Base-by-base conservation (phyloP, 2,113 vertebrate genomes). In the Montifringilla adamsi region DNA sequence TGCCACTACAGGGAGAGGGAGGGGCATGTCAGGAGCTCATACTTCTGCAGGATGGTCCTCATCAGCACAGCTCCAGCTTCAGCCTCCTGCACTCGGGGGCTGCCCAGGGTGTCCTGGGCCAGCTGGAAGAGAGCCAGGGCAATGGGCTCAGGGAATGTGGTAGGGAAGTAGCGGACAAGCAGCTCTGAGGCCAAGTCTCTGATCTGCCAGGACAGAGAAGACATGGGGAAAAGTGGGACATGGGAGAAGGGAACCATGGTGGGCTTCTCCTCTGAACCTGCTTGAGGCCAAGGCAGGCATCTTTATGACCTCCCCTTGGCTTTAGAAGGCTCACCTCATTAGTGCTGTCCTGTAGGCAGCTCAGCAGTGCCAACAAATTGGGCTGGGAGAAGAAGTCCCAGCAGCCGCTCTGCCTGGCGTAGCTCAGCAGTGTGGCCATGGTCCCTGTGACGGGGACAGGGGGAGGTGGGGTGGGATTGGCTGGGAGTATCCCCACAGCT, bases 271-370 rank as follows among this genome's bases (percentile, higher is more conserved):
- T 35, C 9, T 3, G 5, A 79, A 33, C 47, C 52, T 15, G 4
- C 35, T 15, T 0, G 0, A 62, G n/a, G 43, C 24, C 35, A 30
- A 58, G 66, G 46, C 5, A 31, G 12, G 24, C 1, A 7, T 22
- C 60, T 70, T 41, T 52, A 35, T 1, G 1, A 19, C 11, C 39
- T 62, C 9, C 5, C 35, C 10, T 46, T 6, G 0, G 35, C 11
- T 41, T 52, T 64, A 64, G 0, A 0, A 72, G 55, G 43, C 70
- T 66, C 90, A 99, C 99, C 98, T 99, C 99, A 1, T 99, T 99
- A 26, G 99, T 99, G 73, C 97, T 97, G 97, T 99, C 99, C 92
- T 98, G 98, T 58, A 99, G 96, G 91, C 98, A 99, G 95, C 98
- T 98, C 94, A 99, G 96, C 52, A 99, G 97, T 0, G 95, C 97